These are phyloP conservation scores for Dicrostonyx torquatus DNA, from an alignment of 2,797 vertebrate genomes.

Conservation along the genomic window DNA sequence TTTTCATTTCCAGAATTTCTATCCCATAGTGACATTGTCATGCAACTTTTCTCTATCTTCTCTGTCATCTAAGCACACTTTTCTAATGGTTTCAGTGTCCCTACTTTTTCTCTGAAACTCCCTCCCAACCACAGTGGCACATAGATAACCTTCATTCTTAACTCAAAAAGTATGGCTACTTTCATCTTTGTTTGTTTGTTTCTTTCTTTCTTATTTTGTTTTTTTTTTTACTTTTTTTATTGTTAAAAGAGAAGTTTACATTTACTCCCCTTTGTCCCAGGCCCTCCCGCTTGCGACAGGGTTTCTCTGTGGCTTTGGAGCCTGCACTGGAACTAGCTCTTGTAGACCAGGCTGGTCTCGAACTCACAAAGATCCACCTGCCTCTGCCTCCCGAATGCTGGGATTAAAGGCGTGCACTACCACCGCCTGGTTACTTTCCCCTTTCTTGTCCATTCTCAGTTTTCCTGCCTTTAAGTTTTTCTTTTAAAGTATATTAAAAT, in stretches of 20 bases:
- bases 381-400: too few species aligned
- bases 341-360: too few species aligned
- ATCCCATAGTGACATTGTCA: background rate
- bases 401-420: too few species aligned
- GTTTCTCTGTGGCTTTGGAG: too few species aligned
- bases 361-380: too few species aligned
- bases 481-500: background rate
- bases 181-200: too few species aligned
- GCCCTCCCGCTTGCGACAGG: too few species aligned
- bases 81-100: background rate
- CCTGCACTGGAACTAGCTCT: too few species aligned
- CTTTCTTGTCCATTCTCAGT: background rate
- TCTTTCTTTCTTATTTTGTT: too few species aligned
- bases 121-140: background rate
- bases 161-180: background rate
- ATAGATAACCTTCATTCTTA: background rate
- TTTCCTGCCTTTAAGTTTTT: background rate
- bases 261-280: too few species aligned
- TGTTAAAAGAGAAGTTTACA: too few species aligned
- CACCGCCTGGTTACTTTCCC: background rate
- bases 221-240: too few species aligned
- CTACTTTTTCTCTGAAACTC: background rate
- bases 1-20: background rate
- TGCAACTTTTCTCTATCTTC: background rate
- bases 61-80: background rate